A percentile compares a stretch with the other conserved stretches of the same genome.
phyloP scores from a whole-genome alignment of 2,797 vertebrate species.

The Natrix natrix region DNA sequence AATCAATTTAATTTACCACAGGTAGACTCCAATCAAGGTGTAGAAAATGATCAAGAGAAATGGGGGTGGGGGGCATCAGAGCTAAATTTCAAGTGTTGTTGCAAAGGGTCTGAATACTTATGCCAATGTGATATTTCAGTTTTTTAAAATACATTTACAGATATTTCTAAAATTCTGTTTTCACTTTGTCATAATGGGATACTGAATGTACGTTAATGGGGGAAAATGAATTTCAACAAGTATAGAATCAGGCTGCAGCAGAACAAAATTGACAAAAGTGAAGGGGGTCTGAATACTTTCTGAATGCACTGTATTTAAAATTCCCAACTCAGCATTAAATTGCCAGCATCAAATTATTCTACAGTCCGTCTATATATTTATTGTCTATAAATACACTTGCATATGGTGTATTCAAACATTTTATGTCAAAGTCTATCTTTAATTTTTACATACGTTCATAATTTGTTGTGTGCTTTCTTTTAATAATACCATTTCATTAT shows the following conservation, averaged over 20 bases:
- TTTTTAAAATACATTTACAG: neutral
- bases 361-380: conserved; percentile 29
- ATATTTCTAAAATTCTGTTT: neutral
- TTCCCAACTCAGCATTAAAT: conserved; percentile 14
- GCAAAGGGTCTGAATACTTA: neutral
- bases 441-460: neutral
- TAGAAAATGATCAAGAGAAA: neutral
- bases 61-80: neutral
- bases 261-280: neutral
- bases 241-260: neutral
- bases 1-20: neutral
- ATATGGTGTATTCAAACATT: neutral
- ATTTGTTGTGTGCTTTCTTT: neutral
- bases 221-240: neutral
- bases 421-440: neutral
- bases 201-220: neutral
- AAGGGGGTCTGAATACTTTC: neutral
- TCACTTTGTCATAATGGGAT: neutral
- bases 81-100: neutral
- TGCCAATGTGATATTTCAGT: neutral
- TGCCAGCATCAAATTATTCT: conserved; percentile 40
- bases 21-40: neutral
- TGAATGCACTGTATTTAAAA: conserved; percentile 5
- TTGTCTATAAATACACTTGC: conserved; percentile 34
- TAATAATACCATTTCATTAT: neutral